A percentile compares a stretch with the other conserved stretches of the same genome.
These are phyloP conservation scores for Dasypolia templi DNA, from an alignment of 2,888 invertebrate species.

Conservation along the genomic window DNA sequence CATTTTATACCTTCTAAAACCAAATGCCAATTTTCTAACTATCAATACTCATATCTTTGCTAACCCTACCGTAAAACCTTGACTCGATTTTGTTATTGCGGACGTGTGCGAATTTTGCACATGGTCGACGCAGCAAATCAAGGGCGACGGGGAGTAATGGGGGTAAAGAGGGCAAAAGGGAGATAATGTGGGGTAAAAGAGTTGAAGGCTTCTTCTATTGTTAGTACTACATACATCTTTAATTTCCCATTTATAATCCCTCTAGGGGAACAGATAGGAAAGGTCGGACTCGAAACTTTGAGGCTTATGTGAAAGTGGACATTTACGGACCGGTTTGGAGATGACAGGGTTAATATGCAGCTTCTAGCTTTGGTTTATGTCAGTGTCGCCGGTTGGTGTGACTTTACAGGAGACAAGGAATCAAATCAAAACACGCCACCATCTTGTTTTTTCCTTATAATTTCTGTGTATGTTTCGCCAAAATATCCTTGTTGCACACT, in stretches of 20 bases:
- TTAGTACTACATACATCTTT: constrained; percentile 47
- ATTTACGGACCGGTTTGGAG: constrained; percentile 36
- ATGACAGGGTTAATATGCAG: constrained; percentile 40
- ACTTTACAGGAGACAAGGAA: not conserved
- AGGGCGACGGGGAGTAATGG: constrained; percentile 10
- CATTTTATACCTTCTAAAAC: too few species aligned
- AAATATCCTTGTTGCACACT: not conserved
- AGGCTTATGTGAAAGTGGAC: constrained; percentile 32
- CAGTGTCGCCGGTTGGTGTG: not conserved
- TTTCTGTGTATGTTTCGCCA: not conserved
- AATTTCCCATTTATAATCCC: constrained; percentile 51
- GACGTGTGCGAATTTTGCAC: constrained; percentile 55
- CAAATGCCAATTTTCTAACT: constrained; percentile 23
- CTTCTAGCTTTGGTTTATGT: constrained; percentile 26
- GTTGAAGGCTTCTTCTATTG: constrained; percentile 55
- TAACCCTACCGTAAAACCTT: constrained; percentile 37
- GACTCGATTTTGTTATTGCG: constrained; percentile 53
- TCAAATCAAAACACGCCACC: not conserved
- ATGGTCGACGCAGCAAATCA: constrained; percentile 46
- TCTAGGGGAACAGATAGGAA: constrained; percentile 44
- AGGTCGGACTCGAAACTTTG: constrained; percentile 41
- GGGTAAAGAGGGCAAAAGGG: too few species aligned
- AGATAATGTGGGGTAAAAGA: constrained; percentile 21
- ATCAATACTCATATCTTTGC: constrained; percentile 34
- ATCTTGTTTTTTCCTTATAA: too few species aligned